Evolutionary conservation across 2,888 invertebrate genomes (phyloP), one percentile per base, ranked within the genome.

Genomic region (Orchestes rusci): DNA sequence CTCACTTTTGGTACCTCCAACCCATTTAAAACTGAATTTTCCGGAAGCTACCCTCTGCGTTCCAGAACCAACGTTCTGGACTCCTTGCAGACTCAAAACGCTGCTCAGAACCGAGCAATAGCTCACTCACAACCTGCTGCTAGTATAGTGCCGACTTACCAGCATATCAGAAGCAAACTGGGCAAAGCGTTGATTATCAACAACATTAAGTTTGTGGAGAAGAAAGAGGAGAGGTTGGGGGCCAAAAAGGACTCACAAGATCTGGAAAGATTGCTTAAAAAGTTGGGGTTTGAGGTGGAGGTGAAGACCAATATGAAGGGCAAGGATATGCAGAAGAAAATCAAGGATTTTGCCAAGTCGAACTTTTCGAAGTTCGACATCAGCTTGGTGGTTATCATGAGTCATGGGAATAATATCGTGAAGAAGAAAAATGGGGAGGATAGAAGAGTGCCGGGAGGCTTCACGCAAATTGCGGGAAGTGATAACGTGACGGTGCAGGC

Each of bases 331-430:
- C n/a, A n/a, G n/a, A n/a, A n/a, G n/a, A n/a, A n/a, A n/a, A n/a
- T 76, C 7, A 53, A 61, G 1, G 62, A 65, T 4, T 69, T 81
- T 51, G 49, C 53, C 36, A 3, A 70, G 72, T 37, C 48, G 62
- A 4, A 68, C 67, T 55, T 70, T 72, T 62, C 59, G 43, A 58
- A 64, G 7, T 69, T 69, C n/a, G 80, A 81, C 62, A 75, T 79
- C 56, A 75, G 79, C 62, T 72, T 81, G 53, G 68, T 81, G 51
- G 74, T 78, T 53, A 70, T 83, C 42, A 80, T 82, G 67, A 80
- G 81, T 43, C 83, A 83, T 63, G 83, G 83, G 1, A 71, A 72
- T 57, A 67, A 69, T 39, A 16, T 38, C 12, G 41, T 48, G n/a
- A 20, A 49, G 4, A 32, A 32, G 38, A n/a, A n/a, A n/a, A 65